Percentiles rank a stretch among this genome's conserved stretches.
Evolutionary conservation across 2,888 invertebrate genomes (phyloP).

Genomic region (Drosophila ezoana): DNA sequence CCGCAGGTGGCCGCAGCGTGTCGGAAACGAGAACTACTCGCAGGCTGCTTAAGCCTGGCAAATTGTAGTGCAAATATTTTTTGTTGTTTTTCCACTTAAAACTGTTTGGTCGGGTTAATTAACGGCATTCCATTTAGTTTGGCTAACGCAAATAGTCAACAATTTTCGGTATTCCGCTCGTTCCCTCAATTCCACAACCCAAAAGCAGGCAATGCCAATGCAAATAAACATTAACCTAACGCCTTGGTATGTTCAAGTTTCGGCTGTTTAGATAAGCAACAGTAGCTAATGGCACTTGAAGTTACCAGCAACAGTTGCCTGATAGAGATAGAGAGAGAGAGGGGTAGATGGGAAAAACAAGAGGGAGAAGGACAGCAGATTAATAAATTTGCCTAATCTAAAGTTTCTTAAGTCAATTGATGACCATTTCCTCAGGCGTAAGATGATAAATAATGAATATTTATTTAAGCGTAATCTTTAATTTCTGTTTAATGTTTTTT

Average conservation of each 20-base stretch:
- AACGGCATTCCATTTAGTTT: constrained; percentile 52
- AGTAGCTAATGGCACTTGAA: constrained; percentile 24
- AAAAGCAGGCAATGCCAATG: constrained; percentile 25
- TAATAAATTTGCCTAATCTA: background rate
- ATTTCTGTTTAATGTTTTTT: too few species aligned
- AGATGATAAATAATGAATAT: background rate
- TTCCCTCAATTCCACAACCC: background rate
- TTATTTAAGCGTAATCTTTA: background rate
- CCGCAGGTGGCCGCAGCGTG: constrained; percentile 39
- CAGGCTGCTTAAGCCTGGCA: constrained; percentile 28
- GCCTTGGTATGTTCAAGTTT: constrained; percentile 40
- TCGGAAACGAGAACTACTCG: constrained; percentile 1
- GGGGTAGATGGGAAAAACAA: too few species aligned
- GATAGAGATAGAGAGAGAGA: background rate
- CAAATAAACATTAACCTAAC: constrained; percentile 52
- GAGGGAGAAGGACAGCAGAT: background rate
- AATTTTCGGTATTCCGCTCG: constrained; percentile 44
- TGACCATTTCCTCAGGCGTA: background rate
- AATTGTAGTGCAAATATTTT: constrained; percentile 76
- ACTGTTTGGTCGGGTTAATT: constrained; percentile 64
- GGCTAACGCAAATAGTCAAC: constrained; percentile 48
- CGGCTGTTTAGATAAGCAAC: constrained; percentile 42
- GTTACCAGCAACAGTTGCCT: background rate
- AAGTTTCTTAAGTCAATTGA: constrained; percentile 9
- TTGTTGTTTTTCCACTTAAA: constrained; percentile 58